Conservation (phyloP, 2,113 vertebrate species). For the Pteronura brasiliensis region DNA sequence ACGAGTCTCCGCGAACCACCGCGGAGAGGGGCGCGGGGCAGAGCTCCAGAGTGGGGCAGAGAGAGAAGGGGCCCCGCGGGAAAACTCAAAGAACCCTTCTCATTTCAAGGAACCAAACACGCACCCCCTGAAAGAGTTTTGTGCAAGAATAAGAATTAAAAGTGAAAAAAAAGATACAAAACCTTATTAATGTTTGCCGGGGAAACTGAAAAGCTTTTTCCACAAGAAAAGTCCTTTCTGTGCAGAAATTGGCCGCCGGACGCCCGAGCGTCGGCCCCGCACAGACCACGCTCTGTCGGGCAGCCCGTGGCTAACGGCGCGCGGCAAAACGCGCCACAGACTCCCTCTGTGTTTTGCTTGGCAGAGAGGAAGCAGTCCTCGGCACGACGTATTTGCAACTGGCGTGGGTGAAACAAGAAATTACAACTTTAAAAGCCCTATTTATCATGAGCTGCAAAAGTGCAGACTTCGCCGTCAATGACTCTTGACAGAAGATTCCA, state of each 20-base stretch:
- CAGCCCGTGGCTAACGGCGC: conserved; percentile 83
- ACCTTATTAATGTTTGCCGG: conserved; percentile 78
- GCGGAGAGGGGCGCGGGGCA: too few relatives aligned
- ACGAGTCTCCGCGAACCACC: too few relatives aligned
- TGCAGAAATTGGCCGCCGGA: conserved; percentile 77
- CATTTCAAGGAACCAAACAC: not conserved
- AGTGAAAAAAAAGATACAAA: not conserved
- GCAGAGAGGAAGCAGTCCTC: conserved; percentile 81
- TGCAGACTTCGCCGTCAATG: conserved; percentile 77
- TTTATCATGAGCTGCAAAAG: conserved; percentile 82
- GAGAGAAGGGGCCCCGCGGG: not conserved
- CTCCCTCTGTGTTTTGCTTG: conserved; percentile 85
- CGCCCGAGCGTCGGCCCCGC: not conserved
- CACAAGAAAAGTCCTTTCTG: conserved; percentile 81
- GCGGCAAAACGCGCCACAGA: conserved; percentile 83
- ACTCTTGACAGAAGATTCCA: conserved; percentile 78
- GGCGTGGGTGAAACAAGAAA: conserved; percentile 83
- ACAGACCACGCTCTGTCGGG: conserved; percentile 85
- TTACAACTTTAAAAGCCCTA: conserved; percentile 83
- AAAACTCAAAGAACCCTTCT: not conserved
- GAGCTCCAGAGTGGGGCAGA: not conserved
- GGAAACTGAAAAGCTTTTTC: conserved; percentile 83
- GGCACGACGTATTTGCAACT: conserved; percentile 83
- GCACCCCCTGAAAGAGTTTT: conserved; percentile 68
- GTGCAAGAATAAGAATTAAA: conserved; percentile 37